Percentiles rank a stretch among this genome's conserved stretches.
phyloP scores from a whole-genome alignment of 2,888 invertebrate genomes.

The Volucella inflata region DNA sequence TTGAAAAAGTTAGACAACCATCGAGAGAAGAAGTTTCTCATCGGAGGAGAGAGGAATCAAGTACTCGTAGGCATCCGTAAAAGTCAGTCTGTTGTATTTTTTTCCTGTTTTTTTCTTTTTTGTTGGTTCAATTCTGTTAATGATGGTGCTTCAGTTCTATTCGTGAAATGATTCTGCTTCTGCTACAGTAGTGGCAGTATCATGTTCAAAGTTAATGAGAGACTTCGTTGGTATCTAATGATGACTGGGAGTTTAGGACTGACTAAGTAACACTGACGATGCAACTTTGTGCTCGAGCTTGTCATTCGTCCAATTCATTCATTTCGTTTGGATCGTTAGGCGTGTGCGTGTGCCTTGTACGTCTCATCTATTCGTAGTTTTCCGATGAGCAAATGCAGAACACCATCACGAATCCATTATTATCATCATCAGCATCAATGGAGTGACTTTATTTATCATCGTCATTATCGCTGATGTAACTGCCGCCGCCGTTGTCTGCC shows the following conservation, averaged over 20 bases:
- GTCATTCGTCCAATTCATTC: constrained; percentile 52
- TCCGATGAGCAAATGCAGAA: constrained; percentile 44
- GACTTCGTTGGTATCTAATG: constrained; percentile 15
- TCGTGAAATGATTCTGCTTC: not conserved
- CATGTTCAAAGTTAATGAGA: constrained; percentile 64
- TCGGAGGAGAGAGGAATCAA: constrained; percentile 16
- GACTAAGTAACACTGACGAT: constrained; percentile 18
- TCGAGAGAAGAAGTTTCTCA: constrained; percentile 38
- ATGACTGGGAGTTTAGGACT: constrained; percentile 8
- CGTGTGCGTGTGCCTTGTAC: constrained; percentile 38
- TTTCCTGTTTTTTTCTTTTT: constrained; percentile 32
- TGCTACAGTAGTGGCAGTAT: constrained; percentile 1
- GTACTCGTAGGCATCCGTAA: constrained; percentile 34
- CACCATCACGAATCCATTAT: constrained; percentile 54
- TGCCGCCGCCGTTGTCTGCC: constrained; percentile 48
- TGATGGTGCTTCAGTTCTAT: constrained; percentile 21
- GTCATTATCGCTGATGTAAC: constrained; percentile 73
- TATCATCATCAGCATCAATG: constrained; percentile 48
- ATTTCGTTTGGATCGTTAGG: constrained; percentile 63
- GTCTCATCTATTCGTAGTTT: constrained; percentile 29
- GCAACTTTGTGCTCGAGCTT: constrained; percentile 16
- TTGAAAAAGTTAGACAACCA: constrained; percentile 67
- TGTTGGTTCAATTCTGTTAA: constrained; percentile 44
- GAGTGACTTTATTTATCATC: constrained; percentile 63
- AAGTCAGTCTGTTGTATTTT: too few species aligned